Evolutionary conservation across 2,888 invertebrate species (phyloP).

Genomic region (Rhingia rostrata): DNA sequence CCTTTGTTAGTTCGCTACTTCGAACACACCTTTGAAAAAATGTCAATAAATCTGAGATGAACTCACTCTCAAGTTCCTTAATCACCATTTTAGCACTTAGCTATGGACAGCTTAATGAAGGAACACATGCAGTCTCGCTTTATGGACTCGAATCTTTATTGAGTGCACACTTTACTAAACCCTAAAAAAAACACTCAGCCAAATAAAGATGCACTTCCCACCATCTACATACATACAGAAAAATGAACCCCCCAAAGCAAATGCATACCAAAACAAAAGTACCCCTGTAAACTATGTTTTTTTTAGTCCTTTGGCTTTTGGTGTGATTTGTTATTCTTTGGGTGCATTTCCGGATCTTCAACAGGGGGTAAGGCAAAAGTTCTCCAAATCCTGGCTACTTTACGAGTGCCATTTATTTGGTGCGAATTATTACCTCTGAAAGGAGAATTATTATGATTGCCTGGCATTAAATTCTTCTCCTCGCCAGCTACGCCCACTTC

Average conservation of each 20-base stretch:
- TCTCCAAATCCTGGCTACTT: conserved; percentile 35
- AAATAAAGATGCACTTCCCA: conserved; percentile 20
- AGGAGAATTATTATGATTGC: conserved; percentile 73
- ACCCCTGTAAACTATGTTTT: conserved; percentile 21
- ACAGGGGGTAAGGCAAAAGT: conserved; percentile 27
- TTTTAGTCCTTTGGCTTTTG: conserved; percentile 39
- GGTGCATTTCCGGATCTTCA: conserved; percentile 54
- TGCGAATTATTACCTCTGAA: conserved; percentile 71
- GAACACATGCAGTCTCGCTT: neutral
- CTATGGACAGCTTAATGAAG: neutral
- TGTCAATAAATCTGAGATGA: too few species aligned
- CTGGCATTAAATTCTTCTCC: conserved; percentile 61
- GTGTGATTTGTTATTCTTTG: conserved; percentile 59
- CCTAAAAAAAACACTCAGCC: neutral
- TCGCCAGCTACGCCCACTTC: conserved; percentile 15
- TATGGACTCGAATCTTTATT: neutral
- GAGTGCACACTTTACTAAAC: conserved; percentile 12
- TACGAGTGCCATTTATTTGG: conserved; percentile 68
- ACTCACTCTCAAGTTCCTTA: too few species aligned
- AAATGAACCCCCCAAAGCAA: conserved; percentile 34
- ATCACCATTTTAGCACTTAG: too few species aligned
- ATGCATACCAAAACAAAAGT: conserved; percentile 23
- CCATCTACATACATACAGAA: neutral
- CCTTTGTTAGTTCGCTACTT: too few species aligned
- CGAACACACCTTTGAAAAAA: too few species aligned